Percentiles rank a stretch among this genome's conserved stretches.
These are phyloP conservation scores for Amphilophus citrinellus DNA, from an alignment of 2,113 vertebrate species.

Conservation along the genomic window DNA sequence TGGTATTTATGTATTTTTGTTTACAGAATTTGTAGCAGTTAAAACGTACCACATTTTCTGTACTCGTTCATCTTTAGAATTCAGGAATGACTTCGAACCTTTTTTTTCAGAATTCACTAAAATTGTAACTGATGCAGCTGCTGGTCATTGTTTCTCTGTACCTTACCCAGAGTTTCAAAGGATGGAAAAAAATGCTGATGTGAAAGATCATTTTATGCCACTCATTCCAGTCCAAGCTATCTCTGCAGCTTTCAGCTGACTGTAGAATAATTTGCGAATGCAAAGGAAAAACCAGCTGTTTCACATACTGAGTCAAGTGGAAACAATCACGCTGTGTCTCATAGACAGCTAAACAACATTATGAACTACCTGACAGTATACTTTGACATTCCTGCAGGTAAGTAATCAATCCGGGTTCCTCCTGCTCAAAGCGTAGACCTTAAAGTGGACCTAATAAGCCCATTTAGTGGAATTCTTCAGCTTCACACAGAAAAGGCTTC, in stretches of 20 bases:
- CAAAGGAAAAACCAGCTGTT: not conserved
- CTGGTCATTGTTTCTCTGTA: slow-evolving; percentile 27
- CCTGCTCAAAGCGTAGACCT: not conserved
- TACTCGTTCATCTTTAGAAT: slow-evolving; percentile 9
- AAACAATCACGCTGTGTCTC: slow-evolving; percentile 23
- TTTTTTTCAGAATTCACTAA: not conserved
- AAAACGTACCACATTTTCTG: slow-evolving; percentile 26
- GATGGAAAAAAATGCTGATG: slow-evolving; percentile 42
- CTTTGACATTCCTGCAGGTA: slow-evolving; percentile 35
- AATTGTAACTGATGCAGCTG: slow-evolving; percentile 8
- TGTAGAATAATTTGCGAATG: not conserved
- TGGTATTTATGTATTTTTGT: slow-evolving; percentile 50
- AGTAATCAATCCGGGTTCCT: not conserved
- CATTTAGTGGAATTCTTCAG: not conserved
- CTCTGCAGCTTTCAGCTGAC: not conserved
- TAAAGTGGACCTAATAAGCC: not conserved
- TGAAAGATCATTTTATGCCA: slow-evolving; percentile 25
- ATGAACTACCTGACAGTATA: slow-evolving; percentile 12
- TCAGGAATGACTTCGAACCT: slow-evolving; percentile 29
- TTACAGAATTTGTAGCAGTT: slow-evolving; percentile 69
- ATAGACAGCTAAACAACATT: slow-evolving; percentile 4
- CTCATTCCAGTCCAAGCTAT: slow-evolving; percentile 2
- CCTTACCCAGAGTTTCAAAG: not conserved
- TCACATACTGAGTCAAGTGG: slow-evolving; percentile 2
- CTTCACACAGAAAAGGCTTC: not conserved